A percentile compares a stretch with the other conserved stretches of the same genome.
Evolutionary conservation across 2,888 invertebrate species (phyloP).

Genomic region (Hemithea aestivaria): DNA sequence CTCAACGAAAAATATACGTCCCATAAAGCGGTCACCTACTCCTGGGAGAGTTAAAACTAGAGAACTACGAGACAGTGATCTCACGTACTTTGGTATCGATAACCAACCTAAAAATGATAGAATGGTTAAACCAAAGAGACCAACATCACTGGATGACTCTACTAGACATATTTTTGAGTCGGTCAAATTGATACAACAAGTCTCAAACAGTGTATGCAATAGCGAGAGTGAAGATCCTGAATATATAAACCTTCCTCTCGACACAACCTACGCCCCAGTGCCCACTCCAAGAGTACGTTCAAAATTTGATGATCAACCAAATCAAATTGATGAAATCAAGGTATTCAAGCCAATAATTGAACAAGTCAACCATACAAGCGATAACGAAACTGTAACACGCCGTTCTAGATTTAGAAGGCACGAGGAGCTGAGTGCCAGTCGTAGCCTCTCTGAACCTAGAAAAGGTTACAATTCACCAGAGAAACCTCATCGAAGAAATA

Average conservation of each 20-base stretch:
- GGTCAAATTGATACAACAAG: slow-evolving; percentile 61
- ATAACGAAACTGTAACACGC: slow-evolving; percentile 31
- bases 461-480: slow-evolving; percentile 38
- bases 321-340: slow-evolving; percentile 36
- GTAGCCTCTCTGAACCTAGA: slow-evolving; percentile 63
- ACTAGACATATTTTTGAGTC: slow-evolving; percentile 56
- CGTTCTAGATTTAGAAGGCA: slow-evolving; percentile 47
- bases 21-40: slow-evolving; percentile 45
- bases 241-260: slow-evolving; percentile 61
- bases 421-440: slow-evolving; percentile 35
- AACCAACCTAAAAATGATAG: slow-evolving; percentile 27
- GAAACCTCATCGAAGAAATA: slow-evolving; percentile 22
- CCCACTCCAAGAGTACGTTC: slow-evolving; percentile 59
- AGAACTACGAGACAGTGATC: slow-evolving; percentile 78
- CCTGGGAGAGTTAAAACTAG: slow-evolving; percentile 55
- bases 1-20: slow-evolving; percentile 34
- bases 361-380: slow-evolving; percentile 37
- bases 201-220: slow-evolving; percentile 63
- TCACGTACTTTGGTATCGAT: slow-evolving; percentile 78
- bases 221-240: slow-evolving; percentile 69
- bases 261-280: slow-evolving; percentile 47
- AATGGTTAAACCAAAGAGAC: slow-evolving; percentile 23
- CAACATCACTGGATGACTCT: slow-evolving; percentile 32
- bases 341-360: slow-evolving; percentile 56
- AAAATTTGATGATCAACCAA: slow-evolving; percentile 45